Evolutionary conservation across 1,140 invertebrate species (phyloP).

Genomic region (Drosophila neocordata): DNA sequence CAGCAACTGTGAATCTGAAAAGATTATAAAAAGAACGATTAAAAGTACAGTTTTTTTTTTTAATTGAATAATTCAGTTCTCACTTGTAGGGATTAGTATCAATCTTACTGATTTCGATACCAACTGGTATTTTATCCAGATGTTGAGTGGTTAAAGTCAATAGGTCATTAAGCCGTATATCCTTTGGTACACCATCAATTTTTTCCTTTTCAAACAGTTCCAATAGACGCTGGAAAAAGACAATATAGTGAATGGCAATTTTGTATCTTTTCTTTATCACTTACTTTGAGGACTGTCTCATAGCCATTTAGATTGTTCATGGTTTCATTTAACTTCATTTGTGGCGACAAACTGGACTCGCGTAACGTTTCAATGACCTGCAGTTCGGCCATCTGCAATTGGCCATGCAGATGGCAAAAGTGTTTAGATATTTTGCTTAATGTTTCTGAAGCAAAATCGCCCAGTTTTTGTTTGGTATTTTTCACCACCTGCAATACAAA

Average conservation of each 20-base stretch:
- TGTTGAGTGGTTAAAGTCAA: conserved; percentile 26
- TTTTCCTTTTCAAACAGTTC: conserved; percentile 13
- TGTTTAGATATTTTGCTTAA: conserved; percentile 44
- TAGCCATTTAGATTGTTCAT: conserved; percentile 48
- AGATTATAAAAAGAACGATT: not conserved
- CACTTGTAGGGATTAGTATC: conserved; percentile 64
- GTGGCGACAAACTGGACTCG: conserved; percentile 49
- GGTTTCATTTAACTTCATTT: conserved; percentile 52
- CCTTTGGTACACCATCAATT: conserved; percentile 13
- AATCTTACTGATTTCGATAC: conserved; percentile 38
- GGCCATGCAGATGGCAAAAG: conserved; percentile 65
- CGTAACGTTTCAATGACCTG: conserved; percentile 56
- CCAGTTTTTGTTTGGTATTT: conserved; percentile 44
- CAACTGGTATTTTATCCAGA: conserved; percentile 57
- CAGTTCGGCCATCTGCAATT: conserved; percentile 64
- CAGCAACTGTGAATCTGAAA: conserved; percentile 22
- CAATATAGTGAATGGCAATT: not conserved
- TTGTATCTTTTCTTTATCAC: not conserved
- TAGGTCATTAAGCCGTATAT: conserved; percentile 42
- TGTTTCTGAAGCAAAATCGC: conserved; percentile 56
- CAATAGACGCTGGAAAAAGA: conserved; percentile 39
- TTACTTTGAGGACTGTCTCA: conserved; percentile 53
- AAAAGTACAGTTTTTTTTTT: too few species aligned
- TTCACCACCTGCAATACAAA: conserved; percentile 57
- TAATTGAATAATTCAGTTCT: not conserved